Conservation (phyloP, 2,797 vertebrate species). For the Rhadinocentrus ornatus region DNA sequence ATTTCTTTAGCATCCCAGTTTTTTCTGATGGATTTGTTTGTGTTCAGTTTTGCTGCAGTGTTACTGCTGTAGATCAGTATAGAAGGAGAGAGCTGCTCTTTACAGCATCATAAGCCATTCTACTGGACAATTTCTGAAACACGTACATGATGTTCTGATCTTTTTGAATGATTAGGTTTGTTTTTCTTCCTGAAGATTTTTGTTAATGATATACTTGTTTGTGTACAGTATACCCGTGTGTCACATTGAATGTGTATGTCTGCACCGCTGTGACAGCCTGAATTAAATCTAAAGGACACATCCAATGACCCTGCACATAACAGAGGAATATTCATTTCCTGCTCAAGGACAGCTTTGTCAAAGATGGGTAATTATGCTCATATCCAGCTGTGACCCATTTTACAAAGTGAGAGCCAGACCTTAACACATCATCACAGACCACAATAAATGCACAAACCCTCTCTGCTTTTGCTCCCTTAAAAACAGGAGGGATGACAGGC, state of each 20-base stretch:
- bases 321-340: slow-evolving; percentile 58
- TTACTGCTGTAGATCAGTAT: slow-evolving; percentile 45
- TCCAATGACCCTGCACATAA: slow-evolving; percentile 53
- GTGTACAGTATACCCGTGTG: not conserved
- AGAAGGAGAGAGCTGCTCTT: slow-evolving; percentile 28
- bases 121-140: slow-evolving; percentile 25
- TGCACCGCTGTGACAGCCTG: slow-evolving; percentile 27
- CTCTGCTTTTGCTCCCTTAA: slow-evolving; percentile 12
- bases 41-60: slow-evolving; percentile 42
- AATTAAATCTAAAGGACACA: slow-evolving; percentile 67
- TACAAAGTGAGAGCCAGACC: slow-evolving; percentile 46
- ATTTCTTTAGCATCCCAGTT: slow-evolving; percentile 27
- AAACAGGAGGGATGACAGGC: slow-evolving; percentile 12
- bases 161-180: slow-evolving; percentile 43
- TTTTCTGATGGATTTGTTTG: slow-evolving; percentile 36
- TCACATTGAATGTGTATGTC: not conserved
- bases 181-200: slow-evolving; percentile 36
- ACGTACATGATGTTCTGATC: slow-evolving; percentile 18
- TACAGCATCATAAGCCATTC: slow-evolving; percentile 35
- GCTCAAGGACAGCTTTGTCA: slow-evolving; percentile 66
- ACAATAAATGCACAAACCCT: slow-evolving; percentile 11
- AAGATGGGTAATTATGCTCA: slow-evolving; percentile 60
- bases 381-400: slow-evolving; percentile 60
- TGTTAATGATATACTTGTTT: slow-evolving; percentile 9
- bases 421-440: slow-evolving; percentile 41